phyloP scores from a whole-genome alignment of 2,797 vertebrate genomes.

The Scolopax rusticola region DNA sequence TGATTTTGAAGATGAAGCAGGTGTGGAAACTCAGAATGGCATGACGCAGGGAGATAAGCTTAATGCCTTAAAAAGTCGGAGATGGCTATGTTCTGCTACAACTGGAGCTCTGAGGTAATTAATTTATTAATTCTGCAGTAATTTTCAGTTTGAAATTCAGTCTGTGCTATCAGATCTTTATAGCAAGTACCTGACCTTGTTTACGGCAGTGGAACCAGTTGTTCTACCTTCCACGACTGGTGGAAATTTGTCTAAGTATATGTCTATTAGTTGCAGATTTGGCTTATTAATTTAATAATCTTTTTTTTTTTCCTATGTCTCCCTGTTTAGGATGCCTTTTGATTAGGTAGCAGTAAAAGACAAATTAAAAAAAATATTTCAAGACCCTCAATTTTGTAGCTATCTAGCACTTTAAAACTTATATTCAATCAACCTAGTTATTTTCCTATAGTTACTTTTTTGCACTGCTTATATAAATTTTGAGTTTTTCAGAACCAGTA shows the following conservation, averaged over 20 bases:
- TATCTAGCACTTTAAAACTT: background rate
- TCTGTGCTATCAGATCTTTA: background rate
- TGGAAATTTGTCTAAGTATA: background rate
- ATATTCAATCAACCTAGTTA: background rate
- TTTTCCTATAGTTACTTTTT: background rate
- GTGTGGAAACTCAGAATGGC: constrained; percentile 69
- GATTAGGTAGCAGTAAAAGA: background rate
- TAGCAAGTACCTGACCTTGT: background rate
- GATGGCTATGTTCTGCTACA: constrained; percentile 83
- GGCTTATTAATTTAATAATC: background rate
- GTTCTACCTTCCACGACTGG: background rate
- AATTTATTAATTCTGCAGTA: constrained; percentile 74
- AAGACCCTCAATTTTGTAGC: background rate
- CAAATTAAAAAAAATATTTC: background rate
- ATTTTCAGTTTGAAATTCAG: background rate
- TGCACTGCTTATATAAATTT: background rate
- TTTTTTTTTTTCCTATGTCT: background rate
- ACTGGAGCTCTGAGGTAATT: constrained; percentile 87
- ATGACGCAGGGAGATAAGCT: constrained; percentile 97
- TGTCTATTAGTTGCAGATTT: background rate
- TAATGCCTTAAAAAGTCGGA: constrained; percentile 92
- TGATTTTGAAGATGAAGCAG: constrained; percentile 79
- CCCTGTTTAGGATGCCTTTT: background rate
- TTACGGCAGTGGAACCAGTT: background rate
- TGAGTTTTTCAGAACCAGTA: background rate